Evolutionary conservation across 2,113 vertebrate species (phyloP).

Genomic region (Coryphaenoides rupestris): DNA sequence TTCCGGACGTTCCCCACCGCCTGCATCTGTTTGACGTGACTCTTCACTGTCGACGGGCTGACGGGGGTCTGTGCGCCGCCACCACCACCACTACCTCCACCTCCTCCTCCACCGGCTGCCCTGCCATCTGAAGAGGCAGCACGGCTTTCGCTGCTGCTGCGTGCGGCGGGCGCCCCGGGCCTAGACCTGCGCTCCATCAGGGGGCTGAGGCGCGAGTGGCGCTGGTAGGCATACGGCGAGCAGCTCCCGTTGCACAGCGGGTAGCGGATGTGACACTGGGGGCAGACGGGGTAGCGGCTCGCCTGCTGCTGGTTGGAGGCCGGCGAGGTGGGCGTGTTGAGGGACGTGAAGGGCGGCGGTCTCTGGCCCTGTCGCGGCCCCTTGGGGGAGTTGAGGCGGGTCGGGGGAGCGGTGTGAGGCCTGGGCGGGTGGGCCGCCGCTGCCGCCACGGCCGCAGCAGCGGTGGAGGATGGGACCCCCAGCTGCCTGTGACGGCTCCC

Average conservation of each 20-base stretch:
- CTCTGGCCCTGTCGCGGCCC: constrained; percentile 65
- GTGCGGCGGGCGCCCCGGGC: constrained; percentile 51
- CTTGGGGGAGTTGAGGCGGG: constrained; percentile 74
- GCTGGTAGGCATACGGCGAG: constrained; percentile 72
- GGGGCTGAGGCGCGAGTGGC: constrained; percentile 74
- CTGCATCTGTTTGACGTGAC: constrained; percentile 66
- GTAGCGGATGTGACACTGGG: constrained; percentile 72
- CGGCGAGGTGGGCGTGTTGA: constrained; percentile 65
- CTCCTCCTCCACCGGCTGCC: constrained; percentile 34
- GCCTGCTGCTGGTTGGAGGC: constrained; percentile 54
- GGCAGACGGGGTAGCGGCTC: constrained; percentile 60
- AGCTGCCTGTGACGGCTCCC: constrained; percentile 56
- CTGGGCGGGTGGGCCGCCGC: constrained; percentile 47
- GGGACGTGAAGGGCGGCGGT: constrained; percentile 57
- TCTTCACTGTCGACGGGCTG: constrained; percentile 61
- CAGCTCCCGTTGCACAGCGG: constrained; percentile 75
- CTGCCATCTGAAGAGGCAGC: constrained; percentile 54
- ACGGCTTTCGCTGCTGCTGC: constrained; percentile 74
- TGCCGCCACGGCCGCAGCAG: neutral
- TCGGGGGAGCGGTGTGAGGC: constrained; percentile 74
- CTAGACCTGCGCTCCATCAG: constrained; percentile 60
- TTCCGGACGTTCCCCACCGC: constrained; percentile 60
- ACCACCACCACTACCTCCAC: constrained; percentile 20
- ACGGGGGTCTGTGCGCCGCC: constrained; percentile 60
- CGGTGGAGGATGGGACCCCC: constrained; percentile 38